A percentile compares a stretch with the other conserved stretches of the same genome.
Conservation (phyloP, 2,113 vertebrate species). For the Xerus inauris region DNA sequence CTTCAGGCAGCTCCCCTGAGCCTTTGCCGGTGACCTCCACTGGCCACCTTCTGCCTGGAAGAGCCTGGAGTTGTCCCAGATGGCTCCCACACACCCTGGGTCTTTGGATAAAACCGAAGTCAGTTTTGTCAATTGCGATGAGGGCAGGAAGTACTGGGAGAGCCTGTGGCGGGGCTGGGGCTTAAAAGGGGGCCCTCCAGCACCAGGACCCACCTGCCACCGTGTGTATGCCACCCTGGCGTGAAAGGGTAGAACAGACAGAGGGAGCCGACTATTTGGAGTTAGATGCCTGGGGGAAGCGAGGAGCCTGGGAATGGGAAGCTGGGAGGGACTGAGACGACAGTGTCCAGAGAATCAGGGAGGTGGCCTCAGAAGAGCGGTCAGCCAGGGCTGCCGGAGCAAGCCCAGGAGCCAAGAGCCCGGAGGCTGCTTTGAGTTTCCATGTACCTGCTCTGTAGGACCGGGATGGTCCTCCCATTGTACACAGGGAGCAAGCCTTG, state of each 20-base stretch:
- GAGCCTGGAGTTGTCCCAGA: not conserved
- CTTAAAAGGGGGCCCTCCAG: rapidly evolving
- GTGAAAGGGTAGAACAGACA: not conserved
- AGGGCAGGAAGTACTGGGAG: not conserved
- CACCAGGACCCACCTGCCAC: not conserved
- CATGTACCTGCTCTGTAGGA: not conserved
- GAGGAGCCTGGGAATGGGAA: rapidly evolving
- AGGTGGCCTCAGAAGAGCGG: not conserved
- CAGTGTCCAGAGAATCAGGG: too few species aligned
- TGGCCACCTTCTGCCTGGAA: not conserved
- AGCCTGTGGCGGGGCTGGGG: not conserved
- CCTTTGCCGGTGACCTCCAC: not conserved
- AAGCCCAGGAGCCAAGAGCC: not conserved
- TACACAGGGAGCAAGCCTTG: not conserved
- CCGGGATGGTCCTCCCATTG: not conserved
- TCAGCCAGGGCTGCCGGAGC: not conserved
- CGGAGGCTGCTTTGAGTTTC: not conserved
- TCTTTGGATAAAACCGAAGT: not conserved
- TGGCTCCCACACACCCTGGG: not conserved
- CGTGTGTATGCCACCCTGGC: too few species aligned
- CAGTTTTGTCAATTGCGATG: not conserved
- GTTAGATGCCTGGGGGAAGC: not conserved
- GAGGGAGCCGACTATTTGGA: not conserved
- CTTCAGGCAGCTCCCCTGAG: not conserved
- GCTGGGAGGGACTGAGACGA: not conserved